phyloP scores from a whole-genome alignment of 2,797 vertebrate genomes.

The Muscicapa striata region DNA sequence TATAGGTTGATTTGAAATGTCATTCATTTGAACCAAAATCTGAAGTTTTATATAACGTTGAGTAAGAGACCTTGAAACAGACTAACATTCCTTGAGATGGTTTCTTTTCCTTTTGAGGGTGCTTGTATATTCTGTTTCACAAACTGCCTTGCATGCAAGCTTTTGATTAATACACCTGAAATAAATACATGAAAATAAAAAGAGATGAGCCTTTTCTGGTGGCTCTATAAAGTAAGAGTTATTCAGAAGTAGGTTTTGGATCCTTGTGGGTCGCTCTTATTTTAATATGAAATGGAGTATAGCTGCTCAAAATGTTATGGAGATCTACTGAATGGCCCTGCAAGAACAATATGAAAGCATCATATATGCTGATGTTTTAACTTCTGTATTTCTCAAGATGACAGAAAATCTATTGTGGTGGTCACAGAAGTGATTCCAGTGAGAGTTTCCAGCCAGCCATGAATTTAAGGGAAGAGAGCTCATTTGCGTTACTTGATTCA shows the following conservation, averaged over 20 bases:
- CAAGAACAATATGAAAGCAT: neutral
- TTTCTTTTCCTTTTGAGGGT: neutral
- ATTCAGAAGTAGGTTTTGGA: accelerated
- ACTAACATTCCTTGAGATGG: neutral
- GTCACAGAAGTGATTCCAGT: neutral
- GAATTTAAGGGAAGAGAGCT: neutral
- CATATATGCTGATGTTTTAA: neutral
- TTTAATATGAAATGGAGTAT: neutral
- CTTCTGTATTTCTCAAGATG: neutral
- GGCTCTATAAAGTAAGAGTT: neutral
- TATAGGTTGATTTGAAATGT: neutral
- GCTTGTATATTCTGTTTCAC: neutral
- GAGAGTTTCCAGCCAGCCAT: neutral
- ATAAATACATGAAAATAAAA: neutral
- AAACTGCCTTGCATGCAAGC: neutral
- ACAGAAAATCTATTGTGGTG: neutral
- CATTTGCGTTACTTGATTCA: neutral
- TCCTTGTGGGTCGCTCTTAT: neutral
- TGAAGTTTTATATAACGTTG: neutral
- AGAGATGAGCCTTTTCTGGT: accelerated
- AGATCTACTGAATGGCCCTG: neutral
- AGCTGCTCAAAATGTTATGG: neutral
- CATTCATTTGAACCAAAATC: neutral
- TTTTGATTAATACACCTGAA: neutral
- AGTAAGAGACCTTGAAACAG: neutral